These are phyloP conservation scores for Erythrolamprus reginae DNA, from an alignment of 2,113 vertebrate genomes.

Conservation along the genomic window DNA sequence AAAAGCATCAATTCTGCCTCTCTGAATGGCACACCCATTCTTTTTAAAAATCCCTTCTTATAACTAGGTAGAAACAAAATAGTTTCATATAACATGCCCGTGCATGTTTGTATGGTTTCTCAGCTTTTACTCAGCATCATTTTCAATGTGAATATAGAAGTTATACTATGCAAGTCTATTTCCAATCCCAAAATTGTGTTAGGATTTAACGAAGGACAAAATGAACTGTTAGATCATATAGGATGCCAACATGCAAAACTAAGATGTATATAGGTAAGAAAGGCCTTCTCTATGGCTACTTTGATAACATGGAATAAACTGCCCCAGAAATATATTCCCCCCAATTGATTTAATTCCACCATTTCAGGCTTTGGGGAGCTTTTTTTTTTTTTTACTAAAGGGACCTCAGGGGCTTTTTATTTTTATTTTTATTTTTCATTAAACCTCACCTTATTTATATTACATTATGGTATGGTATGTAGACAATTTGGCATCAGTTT, in stretches of 20 bases:
- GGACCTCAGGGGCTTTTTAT: neutral
- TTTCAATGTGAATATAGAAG: neutral
- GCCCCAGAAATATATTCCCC: neutral
- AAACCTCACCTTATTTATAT: neutral
- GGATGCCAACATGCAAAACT: neutral
- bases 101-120: neutral
- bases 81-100: neutral
- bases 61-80: neutral
- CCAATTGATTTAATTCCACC: neutral
- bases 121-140: neutral
- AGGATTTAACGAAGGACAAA: neutral
- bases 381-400: neutral
- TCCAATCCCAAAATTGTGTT: neutral
- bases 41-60: neutral
- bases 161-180: neutral
- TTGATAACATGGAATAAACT: neutral
- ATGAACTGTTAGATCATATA: neutral
- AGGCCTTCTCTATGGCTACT: neutral
- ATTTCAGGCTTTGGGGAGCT: neutral
- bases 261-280: neutral
- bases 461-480: neutral
- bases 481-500: neutral
- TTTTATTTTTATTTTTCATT: neutral
- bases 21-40: neutral
- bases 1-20: neutral